Base-by-base conservation (phyloP, 2,797 vertebrate genomes). In the Pseudochirops corinnae region DNA sequence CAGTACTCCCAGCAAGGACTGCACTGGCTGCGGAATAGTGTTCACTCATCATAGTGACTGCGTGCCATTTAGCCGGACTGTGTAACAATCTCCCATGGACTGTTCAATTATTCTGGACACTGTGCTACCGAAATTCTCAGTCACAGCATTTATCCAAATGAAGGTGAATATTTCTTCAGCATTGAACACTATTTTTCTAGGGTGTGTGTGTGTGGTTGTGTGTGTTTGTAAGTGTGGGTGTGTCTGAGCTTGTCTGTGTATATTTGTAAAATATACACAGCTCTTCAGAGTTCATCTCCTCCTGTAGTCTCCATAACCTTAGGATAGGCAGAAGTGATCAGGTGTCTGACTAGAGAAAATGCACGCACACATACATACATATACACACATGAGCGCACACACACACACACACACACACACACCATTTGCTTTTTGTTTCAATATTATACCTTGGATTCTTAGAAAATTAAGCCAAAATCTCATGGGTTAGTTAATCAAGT, bases 1-100 rank as follows among this genome's bases (percentile, higher is more conserved):
- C 99, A 99, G 95, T 99, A 99, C 98, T 99, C 99, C 97, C 99
- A 99, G 97, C 99, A 99, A 98, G 99, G 99, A 98, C 99, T 99
- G 91, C 99, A 99, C 98, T 99, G 99, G 99, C 99, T 99, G 98
- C 99, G 99, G 95, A 99, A 99, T 92, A 99, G 99, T 96, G 95
- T 99, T 98, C 99, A 99, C 98, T 98, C 99, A 94, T 99, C 99
- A 62, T 99, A 99, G 99, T 98, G 98, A 96, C 98, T 98, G 93
- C 33, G 97, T 96, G 39, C 91, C 97, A 82, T 52, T 90, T 93
- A 93, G 94, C 82, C n/a, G 82, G 96, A 97, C 93, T 96, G 82
- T 91, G n/a, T 57, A 90, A 95, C 96, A 92, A 0, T 95, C 97
- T 97, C 97, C 57, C 97, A 96, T 28, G 94, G 97, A 98, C 95